These are phyloP conservation scores for Meteorus cinctellus DNA, from an alignment of 2,888 invertebrate species.

Conservation along the genomic window DNA sequence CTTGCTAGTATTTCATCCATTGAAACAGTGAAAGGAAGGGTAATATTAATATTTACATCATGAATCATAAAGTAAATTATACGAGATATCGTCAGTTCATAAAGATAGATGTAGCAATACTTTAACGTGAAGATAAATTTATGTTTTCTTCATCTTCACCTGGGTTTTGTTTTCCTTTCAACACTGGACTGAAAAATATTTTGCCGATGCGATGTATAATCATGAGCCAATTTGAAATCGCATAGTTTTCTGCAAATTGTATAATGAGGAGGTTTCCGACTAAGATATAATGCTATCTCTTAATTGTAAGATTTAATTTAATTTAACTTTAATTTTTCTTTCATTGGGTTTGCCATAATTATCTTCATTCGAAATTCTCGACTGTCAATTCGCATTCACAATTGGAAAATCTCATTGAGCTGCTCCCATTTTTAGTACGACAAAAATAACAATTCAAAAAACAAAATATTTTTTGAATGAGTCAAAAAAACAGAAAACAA, in stretches of 20 bases:
- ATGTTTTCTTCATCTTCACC: slow-evolving; percentile 31
- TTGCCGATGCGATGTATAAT: slow-evolving; percentile 31
- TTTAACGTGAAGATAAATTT: slow-evolving; percentile 60
- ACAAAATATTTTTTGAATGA: slow-evolving; percentile 33
- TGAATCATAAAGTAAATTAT: slow-evolving; percentile 67
- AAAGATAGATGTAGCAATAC: slow-evolving; percentile 59
- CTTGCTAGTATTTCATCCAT: slow-evolving; percentile 59
- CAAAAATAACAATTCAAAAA: slow-evolving; percentile 42
- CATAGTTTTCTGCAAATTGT: slow-evolving; percentile 27
- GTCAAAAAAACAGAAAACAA: slow-evolving; percentile 33
- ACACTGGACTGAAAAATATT: slow-evolving; percentile 48
- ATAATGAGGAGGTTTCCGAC: slow-evolving; percentile 19
- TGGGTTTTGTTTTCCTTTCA: not conserved
- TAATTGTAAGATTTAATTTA: slow-evolving; percentile 11
- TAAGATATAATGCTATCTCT: slow-evolving; percentile 13
- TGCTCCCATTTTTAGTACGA: slow-evolving; percentile 49
- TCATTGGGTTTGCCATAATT: slow-evolving; percentile 26
- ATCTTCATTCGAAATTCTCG: slow-evolving; percentile 16
- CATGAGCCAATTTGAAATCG: slow-evolving; percentile 25
- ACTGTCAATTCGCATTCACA: slow-evolving; percentile 16
- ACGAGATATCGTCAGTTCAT: slow-evolving; percentile 61
- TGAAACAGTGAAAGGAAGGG: slow-evolving; percentile 35
- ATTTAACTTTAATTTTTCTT: slow-evolving; percentile 19
- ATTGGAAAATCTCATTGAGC: slow-evolving; percentile 46
- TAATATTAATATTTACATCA: slow-evolving; percentile 73